Base-by-base conservation (phyloP, 2,797 vertebrate genomes). In the Sitta carolinensis region DNA sequence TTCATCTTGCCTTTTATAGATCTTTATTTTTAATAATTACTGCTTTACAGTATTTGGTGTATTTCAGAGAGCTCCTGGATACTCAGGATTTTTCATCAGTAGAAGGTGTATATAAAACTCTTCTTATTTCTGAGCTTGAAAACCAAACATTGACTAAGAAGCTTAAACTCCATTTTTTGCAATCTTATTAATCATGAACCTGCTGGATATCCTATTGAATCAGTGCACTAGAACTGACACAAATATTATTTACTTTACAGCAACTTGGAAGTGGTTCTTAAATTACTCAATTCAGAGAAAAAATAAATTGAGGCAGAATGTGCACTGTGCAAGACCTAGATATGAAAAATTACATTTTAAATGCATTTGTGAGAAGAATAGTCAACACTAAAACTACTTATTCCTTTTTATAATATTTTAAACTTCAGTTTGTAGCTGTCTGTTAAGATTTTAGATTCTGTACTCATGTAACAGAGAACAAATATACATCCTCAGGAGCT, bases 371-470 rank as follows among this genome's bases (percentile, higher is more conserved):
- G 43, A 84, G 34, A 89, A 66, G 34, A 36, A 5, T 9, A 66
- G 38, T 61, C 25, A 73, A 19, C 54, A n/a, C 58, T 78, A 59
- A 66, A 70, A 61, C 13, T 59, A 36, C 32, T 52, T 68, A 50
- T 29, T 66, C 26, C 15, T 61, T 75, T 90, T 7, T 0, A 54
- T 38, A 82, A n/a, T 59, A 52, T 26, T 89, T 96, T 63, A 51
- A 70, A 82, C 72, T 91, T 70, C 67, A 97, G 93, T 98, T 98
- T 98, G 97, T 98, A 54, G 96, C 96, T 62, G 25, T 95, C 96
- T 67, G 26, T 94, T 58, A 96, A 63, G 52, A 5, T 98, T 98
- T 95, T 98, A 97, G 97, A 86, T 96, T 73, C 75, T 97, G 45
- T 92, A 95, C 45, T 26, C 83, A 29, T 97, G 92, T 84, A 94